Conservation (phyloP, 2,113 vertebrate species). For the Tupaia tana region DNA sequence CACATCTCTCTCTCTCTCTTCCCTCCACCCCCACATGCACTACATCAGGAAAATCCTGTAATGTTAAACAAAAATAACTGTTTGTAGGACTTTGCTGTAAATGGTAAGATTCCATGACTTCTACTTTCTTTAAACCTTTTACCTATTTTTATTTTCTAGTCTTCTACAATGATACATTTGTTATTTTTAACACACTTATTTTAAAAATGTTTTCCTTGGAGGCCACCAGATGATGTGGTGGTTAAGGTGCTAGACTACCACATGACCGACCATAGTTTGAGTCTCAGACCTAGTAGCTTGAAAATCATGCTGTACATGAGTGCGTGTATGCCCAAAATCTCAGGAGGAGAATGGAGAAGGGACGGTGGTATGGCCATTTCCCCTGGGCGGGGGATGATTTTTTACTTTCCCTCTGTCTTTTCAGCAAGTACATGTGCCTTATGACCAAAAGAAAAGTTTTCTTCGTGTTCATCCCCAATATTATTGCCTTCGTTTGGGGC, state of each 20-base stretch:
- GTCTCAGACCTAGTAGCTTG: too few relatives aligned
- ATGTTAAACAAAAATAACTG: constrained; percentile 35
- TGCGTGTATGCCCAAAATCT: too few relatives aligned
- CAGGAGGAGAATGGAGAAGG: too few relatives aligned
- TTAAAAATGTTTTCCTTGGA: constrained; percentile 7
- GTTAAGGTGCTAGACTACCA: too few relatives aligned
- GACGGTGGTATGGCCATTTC: too few relatives aligned
- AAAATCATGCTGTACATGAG: too few relatives aligned
- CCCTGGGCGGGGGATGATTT: too few relatives aligned
- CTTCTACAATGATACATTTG: background rate
- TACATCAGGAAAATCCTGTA: background rate
- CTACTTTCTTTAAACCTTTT: constrained; percentile 42
- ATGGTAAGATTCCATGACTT: constrained; percentile 50
- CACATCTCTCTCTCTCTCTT: background rate
- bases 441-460: background rate
- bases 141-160: constrained; percentile 44
- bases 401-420: too few relatives aligned
- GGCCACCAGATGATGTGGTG: too few relatives aligned
- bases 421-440: too few relatives aligned
- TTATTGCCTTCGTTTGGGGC: background rate
- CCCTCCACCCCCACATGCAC: background rate
- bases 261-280: too few relatives aligned
- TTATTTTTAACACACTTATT: background rate
- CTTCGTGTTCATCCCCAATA: background rate
- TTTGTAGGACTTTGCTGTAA: constrained; percentile 18